Evolutionary conservation across 2,888 invertebrate species (phyloP).

Genomic region (Amphipyra berbera): DNA sequence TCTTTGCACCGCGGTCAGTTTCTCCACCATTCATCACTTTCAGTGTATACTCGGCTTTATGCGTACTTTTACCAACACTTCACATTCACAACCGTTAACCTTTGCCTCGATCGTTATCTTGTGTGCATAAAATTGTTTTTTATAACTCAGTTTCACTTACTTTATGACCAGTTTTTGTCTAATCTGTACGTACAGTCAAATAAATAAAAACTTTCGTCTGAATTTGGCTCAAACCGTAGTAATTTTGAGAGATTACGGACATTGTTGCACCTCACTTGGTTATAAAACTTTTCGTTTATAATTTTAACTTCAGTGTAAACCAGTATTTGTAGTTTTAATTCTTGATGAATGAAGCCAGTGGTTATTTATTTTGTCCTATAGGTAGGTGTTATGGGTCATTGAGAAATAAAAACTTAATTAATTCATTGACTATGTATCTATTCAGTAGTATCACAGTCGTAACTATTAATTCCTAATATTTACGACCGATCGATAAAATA

Average conservation of each 20-base stretch:
- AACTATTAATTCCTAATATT: too few relatives aligned
- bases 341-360: constrained; percentile 23
- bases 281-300: constrained; percentile 24
- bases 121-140: constrained; percentile 53
- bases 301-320: constrained; percentile 35
- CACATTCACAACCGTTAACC: constrained; percentile 56
- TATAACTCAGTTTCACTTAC: constrained; percentile 55
- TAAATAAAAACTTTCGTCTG: constrained; percentile 46
- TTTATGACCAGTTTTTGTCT: constrained; percentile 44
- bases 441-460: too few relatives aligned
- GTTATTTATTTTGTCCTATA: constrained; percentile 15
- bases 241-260: constrained; percentile 30
- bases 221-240: constrained; percentile 14
- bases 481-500: too few relatives aligned
- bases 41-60: constrained; percentile 40
- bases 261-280: constrained; percentile 8
- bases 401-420: neutral
- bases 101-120: constrained; percentile 60
- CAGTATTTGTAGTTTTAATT: constrained; percentile 11
- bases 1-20: constrained; percentile 26
- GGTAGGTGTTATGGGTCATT: constrained; percentile 18
- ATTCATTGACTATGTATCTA: too few relatives aligned
- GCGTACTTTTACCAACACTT: constrained; percentile 45
- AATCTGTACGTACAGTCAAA: constrained; percentile 38
- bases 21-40: constrained; percentile 27